These are phyloP conservation scores for Orycteropus afer DNA, from an alignment of 2,113 vertebrate genomes.

Conservation along the genomic window DNA sequence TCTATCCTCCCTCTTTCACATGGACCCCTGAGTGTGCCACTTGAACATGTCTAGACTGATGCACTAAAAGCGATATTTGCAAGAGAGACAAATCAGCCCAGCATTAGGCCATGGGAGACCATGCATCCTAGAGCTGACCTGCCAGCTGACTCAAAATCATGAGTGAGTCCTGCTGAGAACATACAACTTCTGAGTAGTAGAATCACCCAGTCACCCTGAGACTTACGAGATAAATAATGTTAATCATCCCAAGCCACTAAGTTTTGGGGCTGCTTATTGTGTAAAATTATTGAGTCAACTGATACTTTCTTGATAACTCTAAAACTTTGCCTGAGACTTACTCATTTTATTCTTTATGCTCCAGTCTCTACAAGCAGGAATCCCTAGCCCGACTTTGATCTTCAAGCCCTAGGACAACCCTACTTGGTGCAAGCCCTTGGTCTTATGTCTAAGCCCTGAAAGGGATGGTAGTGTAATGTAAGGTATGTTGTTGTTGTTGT, in stretches of 20 bases:
- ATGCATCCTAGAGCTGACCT: neutral
- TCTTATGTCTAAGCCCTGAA: neutral
- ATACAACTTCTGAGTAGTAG: neutral
- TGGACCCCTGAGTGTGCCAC: neutral
- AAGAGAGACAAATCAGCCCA: neutral
- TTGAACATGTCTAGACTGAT: neutral
- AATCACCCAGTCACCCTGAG: neutral
- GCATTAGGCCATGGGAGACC: neutral
- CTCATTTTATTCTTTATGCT: neutral
- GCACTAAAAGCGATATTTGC: neutral
- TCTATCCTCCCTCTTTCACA: neutral
- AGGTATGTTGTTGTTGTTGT: no score
- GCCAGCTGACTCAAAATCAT: neutral
- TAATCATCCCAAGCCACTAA: neutral
- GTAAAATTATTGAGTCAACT: neutral
- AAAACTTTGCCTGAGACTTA: neutral
- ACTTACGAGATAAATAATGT: neutral
- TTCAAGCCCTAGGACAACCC: no score
- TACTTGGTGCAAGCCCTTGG: neutral
- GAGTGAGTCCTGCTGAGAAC: neutral
- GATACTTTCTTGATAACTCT: neutral
- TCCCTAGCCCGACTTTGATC: neutral
- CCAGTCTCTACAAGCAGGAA: neutral
- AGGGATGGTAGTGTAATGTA: neutral
- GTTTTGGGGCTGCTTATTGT: neutral